Percentiles rank a stretch among this genome's conserved stretches.
These are phyloP conservation scores for Chromis chromis DNA, from an alignment of 2,797 vertebrate species.

Conservation along the genomic window DNA sequence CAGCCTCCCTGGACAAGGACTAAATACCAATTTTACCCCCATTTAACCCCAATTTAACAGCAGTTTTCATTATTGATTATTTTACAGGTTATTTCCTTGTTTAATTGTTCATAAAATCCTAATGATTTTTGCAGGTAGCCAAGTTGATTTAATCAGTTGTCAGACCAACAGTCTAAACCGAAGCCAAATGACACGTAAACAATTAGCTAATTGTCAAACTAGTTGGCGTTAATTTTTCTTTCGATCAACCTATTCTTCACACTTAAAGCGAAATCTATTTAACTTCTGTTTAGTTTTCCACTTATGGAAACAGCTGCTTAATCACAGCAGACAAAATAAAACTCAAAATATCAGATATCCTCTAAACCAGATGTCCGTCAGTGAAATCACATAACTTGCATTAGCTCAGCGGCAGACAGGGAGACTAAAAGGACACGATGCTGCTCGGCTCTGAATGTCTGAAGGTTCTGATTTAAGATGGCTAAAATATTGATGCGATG, in stretches of 20 bases:
- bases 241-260: neutral
- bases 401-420: neutral
- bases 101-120: neutral
- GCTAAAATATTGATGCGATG: constrained; percentile 23
- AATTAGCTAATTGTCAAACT: neutral
- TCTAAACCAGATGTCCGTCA: no score
- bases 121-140: no score
- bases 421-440: neutral
- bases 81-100: neutral
- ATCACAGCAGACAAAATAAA: neutral
- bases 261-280: neutral
- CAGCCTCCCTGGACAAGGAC: no score
- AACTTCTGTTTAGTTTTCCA: neutral
- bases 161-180: neutral
- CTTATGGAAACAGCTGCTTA: neutral
- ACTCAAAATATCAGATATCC: neutral
- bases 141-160: neutral
- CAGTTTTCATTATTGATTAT: constrained; percentile 8
- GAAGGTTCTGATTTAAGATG: neutral
- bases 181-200: neutral
- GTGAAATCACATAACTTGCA: neutral
- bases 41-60: neutral
- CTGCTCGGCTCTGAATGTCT: neutral
- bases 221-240: no score
- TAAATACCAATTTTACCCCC: no score